phyloP scores from a whole-genome alignment of 2,888 invertebrate species.

The Taenaris catops region DNA sequence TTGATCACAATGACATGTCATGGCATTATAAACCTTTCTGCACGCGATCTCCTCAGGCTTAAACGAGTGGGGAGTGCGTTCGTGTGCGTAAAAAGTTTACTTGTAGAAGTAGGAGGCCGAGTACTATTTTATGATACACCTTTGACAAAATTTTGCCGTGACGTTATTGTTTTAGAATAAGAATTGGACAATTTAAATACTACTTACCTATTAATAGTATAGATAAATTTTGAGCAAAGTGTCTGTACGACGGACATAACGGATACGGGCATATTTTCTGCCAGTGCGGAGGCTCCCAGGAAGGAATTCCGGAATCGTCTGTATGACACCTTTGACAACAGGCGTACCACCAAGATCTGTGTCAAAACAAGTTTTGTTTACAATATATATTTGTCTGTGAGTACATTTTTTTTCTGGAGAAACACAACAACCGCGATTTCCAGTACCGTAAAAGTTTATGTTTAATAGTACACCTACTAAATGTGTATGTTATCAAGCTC shows the following conservation, averaged over 20 bases:
- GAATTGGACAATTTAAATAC: too few species aligned
- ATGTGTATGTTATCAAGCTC: too few species aligned
- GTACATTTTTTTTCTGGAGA: too few species aligned
- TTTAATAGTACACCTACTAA: too few species aligned
- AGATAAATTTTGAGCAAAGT: conserved; percentile 88
- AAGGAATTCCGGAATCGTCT: conserved; percentile 84
- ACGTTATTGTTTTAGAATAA: too few species aligned
- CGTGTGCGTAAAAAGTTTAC: conserved; percentile 65
- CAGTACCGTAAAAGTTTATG: too few species aligned
- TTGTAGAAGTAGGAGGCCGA: conserved; percentile 66
- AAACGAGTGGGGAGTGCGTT: conserved; percentile 63
- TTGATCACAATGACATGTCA: too few species aligned
- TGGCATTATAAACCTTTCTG: too few species aligned
- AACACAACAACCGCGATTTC: too few species aligned
- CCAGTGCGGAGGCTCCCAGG: conserved; percentile 92
- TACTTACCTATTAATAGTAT: conserved; percentile 83
- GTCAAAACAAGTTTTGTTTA: too few species aligned
- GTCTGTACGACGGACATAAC: conserved; percentile 91
- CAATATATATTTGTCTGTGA: too few species aligned
- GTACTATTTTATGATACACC: conserved; percentile 1
- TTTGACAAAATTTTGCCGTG: not conserved
- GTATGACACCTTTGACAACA: conserved; percentile 89
- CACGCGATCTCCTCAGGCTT: conserved; percentile 72
- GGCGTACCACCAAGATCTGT: conserved; percentile 90
- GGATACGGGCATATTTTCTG: conserved; percentile 90